Percentiles rank a stretch among this genome's conserved stretches.
These are phyloP conservation scores for Helobdella robusta DNA, from an alignment of 2,888 invertebrate genomes.

Conservation along the genomic window DNA sequence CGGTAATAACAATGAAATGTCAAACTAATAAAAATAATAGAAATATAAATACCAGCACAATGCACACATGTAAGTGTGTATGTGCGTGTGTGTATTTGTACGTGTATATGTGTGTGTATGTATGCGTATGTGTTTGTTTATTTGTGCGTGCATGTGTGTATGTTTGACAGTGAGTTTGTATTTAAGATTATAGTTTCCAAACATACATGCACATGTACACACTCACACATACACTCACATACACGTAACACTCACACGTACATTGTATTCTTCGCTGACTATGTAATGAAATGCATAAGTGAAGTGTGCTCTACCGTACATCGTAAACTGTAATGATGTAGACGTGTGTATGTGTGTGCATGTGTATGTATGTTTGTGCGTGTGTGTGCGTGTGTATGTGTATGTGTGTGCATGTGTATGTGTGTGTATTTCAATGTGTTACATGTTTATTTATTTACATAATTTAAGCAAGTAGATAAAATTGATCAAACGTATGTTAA, in stretches of 20 bases:
- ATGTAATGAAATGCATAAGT: no score
- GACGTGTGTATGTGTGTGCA: not conserved
- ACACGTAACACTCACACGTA: no score
- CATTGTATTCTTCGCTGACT: no score
- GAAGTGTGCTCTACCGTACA: no score
- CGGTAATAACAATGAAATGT: not conserved
- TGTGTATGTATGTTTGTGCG: not conserved
- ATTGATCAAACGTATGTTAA: no score
- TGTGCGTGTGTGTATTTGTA: not conserved
- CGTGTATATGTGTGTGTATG: constrained; percentile 1
- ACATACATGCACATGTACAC: no score
- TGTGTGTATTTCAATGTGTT: not conserved
- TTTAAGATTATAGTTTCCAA: no score
- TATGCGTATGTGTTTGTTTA: not conserved
- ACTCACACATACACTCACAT: no score
- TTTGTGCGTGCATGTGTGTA: constrained; percentile 9
- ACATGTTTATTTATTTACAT: no score
- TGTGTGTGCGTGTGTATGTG: constrained; percentile 10
- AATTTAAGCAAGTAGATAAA: no score
- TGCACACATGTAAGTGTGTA: not conserved
- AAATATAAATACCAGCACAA: not conserved
- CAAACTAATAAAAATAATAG: not conserved
- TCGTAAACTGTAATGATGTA: not conserved
- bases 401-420: constrained; percentile 14
- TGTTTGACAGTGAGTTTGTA: not conserved